Base-by-base conservation (phyloP, 2,888 invertebrate genomes). In the Deilephila elpenor region DNA sequence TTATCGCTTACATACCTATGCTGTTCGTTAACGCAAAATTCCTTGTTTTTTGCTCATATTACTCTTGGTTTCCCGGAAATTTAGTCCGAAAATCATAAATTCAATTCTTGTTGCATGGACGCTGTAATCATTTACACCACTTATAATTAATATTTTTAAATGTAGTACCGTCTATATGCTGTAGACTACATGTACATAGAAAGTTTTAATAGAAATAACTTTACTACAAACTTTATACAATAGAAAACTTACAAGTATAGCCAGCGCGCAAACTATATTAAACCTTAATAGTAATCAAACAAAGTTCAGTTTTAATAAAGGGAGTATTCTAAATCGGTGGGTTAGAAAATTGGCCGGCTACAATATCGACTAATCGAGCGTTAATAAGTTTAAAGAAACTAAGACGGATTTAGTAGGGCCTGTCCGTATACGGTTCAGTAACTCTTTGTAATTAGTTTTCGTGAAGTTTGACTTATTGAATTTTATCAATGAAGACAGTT, bases 341-440 rank as follows among this genome's bases (percentile, higher is more conserved):
- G 44, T 51, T 67, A 51, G 67, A 67, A 67, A 67, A 44, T 51
- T 67, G 25, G 51, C 51, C 51, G 14, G 51, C 67, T 14, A 67
- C 44, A 4, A 37, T n/a, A 67, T 51, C 17, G 51, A 17, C 19
- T 67, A 67, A 67, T 67, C 67, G 17, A 51, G 67, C 51, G 51
- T 67, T 44, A 67, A 29, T 67, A 62, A 62, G 34, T 51, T 67
- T 67, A 17, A 67, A 67, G 51, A 51, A 44, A 67, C 25, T 67
- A 51, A 51, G 67, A 8, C 37, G 25, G 20, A 44, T 67, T 64
- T 51, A 51, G 51, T 44, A 17, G 51, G 67, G 19, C 67, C 44
- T 14, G 19, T 62, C 62, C n/a, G 34, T 17, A 20, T 20, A 67
- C 67, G 67, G 67, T 51, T 67, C 51, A 67, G 51, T 67, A 67